Base-by-base conservation (phyloP, 2,888 invertebrate species). In the Apeira syringaria region DNA sequence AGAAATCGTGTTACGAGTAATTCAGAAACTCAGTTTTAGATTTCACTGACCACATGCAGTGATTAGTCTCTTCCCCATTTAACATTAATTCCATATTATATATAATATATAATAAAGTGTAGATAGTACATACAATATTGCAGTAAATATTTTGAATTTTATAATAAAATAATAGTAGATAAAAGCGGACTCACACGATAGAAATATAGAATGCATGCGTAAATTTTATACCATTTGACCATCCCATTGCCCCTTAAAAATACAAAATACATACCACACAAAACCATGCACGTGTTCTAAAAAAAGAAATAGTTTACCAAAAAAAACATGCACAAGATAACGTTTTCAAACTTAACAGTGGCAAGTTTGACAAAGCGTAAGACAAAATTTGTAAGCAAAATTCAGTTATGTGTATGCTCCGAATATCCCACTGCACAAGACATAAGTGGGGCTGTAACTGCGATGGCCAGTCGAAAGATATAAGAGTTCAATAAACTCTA, bases 141-240 rank as follows among this genome's bases (percentile, higher is more conserved):
- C 17, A 35, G 9, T 35, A 44, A n/a, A n/a, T 28, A 35, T 15
- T 11, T 37, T 29, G 11, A n/a, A 9, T 5, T 20, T 50, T 2
- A 20, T 6, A 20, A 2, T 3, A 20, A 20, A 20, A 20, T 18
- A 20, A 20, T 3, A 20, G 33, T 25, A 42, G 36, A 47, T 33
- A 55, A 43, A 52, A 55, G 52, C 52, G 29, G 47, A 50, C 49
- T 47, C 33, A 49, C 39, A 44, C 25, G 39, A 41, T 45, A 50
- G 9, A 47, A 18, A 49, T 47, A 51, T 24, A 33, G 46, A 33
- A 48, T 31, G 36, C 30, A 36, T 35, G 34, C 32, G 30, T 48
- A 36, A 15, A 47, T 26, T 3, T 34, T 24, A 17, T 50, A 46
- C 44, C 45, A n/a, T 46, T 11, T 12, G 49, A 50, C 50, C 55